Conservation (phyloP, 1,140 invertebrate genomes). For the Danaus melanippus region DNA sequence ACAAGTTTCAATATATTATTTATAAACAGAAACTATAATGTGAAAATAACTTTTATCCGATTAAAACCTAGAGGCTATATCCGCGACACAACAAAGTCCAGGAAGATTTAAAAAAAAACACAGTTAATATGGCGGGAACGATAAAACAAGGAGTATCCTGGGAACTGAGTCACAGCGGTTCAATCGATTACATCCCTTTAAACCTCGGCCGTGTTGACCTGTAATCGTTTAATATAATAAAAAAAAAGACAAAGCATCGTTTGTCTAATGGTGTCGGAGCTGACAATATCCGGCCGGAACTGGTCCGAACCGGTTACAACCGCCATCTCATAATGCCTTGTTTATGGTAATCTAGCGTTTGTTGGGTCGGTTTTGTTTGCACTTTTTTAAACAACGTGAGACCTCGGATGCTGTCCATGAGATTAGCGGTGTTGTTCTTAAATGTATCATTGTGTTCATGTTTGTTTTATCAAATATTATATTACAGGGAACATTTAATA, state of each 20-base stretch:
- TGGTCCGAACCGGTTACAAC: constrained; percentile 45
- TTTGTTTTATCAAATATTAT: too few species aligned
- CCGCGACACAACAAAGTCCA: too few species aligned
- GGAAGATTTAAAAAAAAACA: too few species aligned
- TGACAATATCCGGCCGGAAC: constrained; percentile 49
- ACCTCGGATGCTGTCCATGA: constrained; percentile 39
- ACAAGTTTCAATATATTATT: too few species aligned
- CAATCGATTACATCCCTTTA: constrained; percentile 14
- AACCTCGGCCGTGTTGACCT: constrained; percentile 15
- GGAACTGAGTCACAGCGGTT: too few species aligned
- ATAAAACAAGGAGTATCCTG: too few species aligned
- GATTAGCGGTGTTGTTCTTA: constrained; percentile 51
- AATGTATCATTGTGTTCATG: not conserved
- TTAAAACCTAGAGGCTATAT: too few species aligned
- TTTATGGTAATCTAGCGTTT: constrained; percentile 65
- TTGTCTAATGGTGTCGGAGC: constrained; percentile 53
- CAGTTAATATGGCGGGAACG: too few species aligned
- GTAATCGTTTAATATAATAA: constrained; percentile 47
- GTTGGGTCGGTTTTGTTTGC: constrained; percentile 37
- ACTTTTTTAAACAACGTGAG: constrained; percentile 37
- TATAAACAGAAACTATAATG: too few species aligned
- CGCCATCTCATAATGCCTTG: constrained; percentile 52
- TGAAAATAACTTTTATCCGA: too few species aligned
- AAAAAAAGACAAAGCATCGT: constrained; percentile 52
- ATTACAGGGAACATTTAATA: too few species aligned